A percentile compares a stretch with the other conserved stretches of the same genome.
Conservation (phyloP, 1,140 invertebrate genomes). For the Condylostylus longicornis region DNA sequence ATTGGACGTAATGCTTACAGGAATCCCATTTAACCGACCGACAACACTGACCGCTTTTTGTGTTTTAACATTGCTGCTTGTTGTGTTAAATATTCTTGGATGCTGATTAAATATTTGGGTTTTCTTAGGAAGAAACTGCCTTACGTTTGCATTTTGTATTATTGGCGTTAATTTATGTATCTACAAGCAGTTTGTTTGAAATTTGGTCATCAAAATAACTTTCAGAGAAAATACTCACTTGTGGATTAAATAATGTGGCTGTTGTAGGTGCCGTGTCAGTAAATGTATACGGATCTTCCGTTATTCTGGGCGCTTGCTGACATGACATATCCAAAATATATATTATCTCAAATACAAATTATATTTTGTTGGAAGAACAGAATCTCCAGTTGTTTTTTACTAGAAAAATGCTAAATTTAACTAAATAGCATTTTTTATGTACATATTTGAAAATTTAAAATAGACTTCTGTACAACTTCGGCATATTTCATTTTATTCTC, state of each 20-base stretch:
- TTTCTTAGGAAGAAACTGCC: background rate
- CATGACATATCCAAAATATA: slow-evolving; percentile 33
- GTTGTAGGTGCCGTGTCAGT: slow-evolving; percentile 29
- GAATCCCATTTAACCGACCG: no score
- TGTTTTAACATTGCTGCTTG: no score
- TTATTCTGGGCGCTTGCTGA: slow-evolving; percentile 30
- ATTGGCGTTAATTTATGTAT: slow-evolving; percentile 2
- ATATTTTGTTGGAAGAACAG: slow-evolving; percentile 6
- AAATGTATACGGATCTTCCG: slow-evolving; percentile 32
- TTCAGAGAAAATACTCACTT: slow-evolving; percentile 10
- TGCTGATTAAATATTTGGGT: no score
- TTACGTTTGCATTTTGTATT: background rate
- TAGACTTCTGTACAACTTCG: slow-evolving; percentile 3
- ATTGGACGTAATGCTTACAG: no score
- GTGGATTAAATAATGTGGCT: slow-evolving; percentile 31
- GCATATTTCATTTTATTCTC: no score
- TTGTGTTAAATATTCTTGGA: no score
- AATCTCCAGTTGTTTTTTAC: slow-evolving; percentile 13
- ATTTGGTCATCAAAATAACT: background rate
- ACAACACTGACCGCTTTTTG: no score
- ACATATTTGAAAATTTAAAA: no score
- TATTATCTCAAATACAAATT: background rate
- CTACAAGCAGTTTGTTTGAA: background rate
- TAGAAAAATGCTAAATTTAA: slow-evolving; percentile 5
- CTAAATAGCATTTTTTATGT: no score